Percentiles rank a stretch among this genome's conserved stretches.
Conservation (phyloP, 2,113 vertebrate genomes). For the Gnathonemus echidnorhynchus region DNA sequence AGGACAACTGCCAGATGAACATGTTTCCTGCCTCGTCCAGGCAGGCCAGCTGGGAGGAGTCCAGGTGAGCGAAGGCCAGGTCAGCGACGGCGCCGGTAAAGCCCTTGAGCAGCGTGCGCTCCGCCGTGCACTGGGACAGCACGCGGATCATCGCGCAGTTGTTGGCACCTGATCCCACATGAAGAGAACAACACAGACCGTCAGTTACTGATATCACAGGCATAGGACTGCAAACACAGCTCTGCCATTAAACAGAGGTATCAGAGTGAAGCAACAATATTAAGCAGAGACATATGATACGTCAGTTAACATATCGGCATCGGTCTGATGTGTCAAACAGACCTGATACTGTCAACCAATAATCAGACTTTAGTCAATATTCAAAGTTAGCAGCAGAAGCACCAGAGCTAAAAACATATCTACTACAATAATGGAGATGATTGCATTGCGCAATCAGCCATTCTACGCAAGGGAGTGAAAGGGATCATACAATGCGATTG, state of each 20-base stretch:
- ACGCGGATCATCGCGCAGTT: constrained; percentile 91
- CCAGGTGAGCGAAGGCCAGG: constrained; percentile 91
- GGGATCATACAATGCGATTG: not conserved
- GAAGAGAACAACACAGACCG: not conserved
- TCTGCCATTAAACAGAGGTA: not conserved
- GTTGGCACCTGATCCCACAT: constrained; percentile 68
- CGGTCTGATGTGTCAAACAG: not conserved
- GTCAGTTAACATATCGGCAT: not conserved
- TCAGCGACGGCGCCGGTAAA: constrained; percentile 88
- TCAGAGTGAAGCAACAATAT: not conserved
- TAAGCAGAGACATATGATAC: not conserved
- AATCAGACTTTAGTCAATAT: not conserved
- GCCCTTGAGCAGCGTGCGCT: constrained; percentile 86
- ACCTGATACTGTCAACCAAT: not conserved
- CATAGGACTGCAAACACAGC: not conserved
- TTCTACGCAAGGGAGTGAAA: not conserved
- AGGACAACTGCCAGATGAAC: constrained; percentile 88
- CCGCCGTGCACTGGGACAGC: constrained; percentile 73
- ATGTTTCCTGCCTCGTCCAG: constrained; percentile 92
- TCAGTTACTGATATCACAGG: not conserved
- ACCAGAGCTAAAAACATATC: not conserved
- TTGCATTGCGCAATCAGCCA: not conserved
- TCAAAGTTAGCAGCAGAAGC: not conserved
- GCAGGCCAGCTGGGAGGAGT: constrained; percentile 86
- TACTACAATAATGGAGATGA: not conserved